Conservation (phyloP, 1,140 invertebrate species). For the Lordiphosa clarofinis region DNA sequence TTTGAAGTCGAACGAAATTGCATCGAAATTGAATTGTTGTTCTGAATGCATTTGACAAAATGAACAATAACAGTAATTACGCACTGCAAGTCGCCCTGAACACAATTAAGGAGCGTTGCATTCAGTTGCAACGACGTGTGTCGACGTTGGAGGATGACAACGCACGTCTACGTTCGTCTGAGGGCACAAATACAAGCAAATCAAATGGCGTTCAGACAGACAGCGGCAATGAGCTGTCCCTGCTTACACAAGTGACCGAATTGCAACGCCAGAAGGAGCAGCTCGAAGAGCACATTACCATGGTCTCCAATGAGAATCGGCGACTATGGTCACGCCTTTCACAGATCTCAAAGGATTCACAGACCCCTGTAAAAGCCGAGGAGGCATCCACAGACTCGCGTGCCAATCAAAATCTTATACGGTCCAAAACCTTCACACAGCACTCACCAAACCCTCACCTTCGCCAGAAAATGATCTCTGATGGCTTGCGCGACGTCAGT, state of each 20-base stretch:
- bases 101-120: constrained; percentile 89
- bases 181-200: constrained; percentile 11
- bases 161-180: constrained; percentile 81
- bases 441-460: constrained; percentile 82
- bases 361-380: constrained; percentile 20
- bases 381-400: constrained; percentile 13
- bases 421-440: constrained; percentile 84
- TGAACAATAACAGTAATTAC: constrained; percentile 37
- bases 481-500: constrained; percentile 81
- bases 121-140: constrained; percentile 85
- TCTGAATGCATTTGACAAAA: constrained; percentile 29
- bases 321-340: constrained; percentile 88
- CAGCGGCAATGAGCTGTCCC: constrained; percentile 79
- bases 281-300: constrained; percentile 86
- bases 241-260: constrained; percentile 84
- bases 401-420: constrained; percentile 78
- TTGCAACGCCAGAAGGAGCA: constrained; percentile 87
- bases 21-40: constrained; percentile 13
- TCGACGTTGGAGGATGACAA: constrained; percentile 87
- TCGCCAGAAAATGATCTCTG: constrained; percentile 80
- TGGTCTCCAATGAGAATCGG: constrained; percentile 90
- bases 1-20: constrained; percentile 22
- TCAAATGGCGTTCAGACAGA: constrained; percentile 33
- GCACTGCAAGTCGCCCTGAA: constrained; percentile 88
- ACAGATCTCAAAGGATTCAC: constrained; percentile 81